phyloP scores from a whole-genome alignment of 2,113 vertebrate species.

The Varanus salvator region DNA sequence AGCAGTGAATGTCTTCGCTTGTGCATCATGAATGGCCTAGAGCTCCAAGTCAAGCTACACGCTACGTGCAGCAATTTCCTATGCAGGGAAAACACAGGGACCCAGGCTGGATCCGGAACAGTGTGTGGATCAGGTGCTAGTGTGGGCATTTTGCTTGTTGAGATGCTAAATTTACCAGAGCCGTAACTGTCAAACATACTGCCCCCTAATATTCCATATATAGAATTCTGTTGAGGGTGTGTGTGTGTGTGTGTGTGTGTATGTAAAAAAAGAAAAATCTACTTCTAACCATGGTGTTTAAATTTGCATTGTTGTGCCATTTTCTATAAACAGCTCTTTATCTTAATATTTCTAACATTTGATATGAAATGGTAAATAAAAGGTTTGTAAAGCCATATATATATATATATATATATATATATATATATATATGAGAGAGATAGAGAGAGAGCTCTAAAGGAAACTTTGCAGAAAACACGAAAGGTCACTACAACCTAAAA shows the following conservation, averaged over 20 bases:
- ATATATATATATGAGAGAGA: neutral
- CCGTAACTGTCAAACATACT: neutral
- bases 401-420: neutral
- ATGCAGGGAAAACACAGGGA: too few species aligned
- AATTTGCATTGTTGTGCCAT: neutral
- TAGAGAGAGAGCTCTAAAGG: constrained; percentile 3
- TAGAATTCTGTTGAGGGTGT: neutral
- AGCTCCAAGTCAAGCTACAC: too few species aligned
- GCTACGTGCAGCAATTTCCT: too few species aligned
- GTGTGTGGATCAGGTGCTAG: too few species aligned
- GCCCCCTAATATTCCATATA: neutral
- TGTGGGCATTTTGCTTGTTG: neutral
- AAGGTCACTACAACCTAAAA: constrained; percentile 50
- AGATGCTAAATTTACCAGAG: neutral
- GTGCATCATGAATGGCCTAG: too few species aligned
- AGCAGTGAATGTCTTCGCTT: too few species aligned
- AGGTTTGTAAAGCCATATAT: constrained; percentile 48
- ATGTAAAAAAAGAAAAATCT: neutral
- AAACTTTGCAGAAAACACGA: constrained; percentile 48
- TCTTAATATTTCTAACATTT: constrained; percentile 40
- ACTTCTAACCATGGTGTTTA: neutral
- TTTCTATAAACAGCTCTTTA: neutral
- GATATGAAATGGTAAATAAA: constrained; percentile 63
- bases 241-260: too few species aligned
- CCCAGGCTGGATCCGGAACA: too few species aligned